A percentile compares a stretch with the other conserved stretches of the same genome.
These are phyloP conservation scores for Hafferia zeledoni DNA, from an alignment of 2,797 vertebrate genomes.

Conservation along the genomic window DNA sequence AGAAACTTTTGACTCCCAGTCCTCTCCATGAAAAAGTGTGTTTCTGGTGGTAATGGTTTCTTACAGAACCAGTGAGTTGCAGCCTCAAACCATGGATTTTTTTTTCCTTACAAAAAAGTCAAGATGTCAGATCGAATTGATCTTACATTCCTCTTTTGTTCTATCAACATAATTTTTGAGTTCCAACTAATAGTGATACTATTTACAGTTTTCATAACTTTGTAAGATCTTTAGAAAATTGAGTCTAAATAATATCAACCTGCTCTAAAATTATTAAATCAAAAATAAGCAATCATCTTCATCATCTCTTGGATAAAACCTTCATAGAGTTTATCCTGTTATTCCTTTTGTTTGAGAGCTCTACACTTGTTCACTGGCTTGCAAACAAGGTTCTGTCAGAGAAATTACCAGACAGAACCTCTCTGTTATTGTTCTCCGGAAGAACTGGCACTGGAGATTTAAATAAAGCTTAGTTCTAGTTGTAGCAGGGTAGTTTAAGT, in stretches of 20 bases:
- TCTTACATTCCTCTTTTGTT: not conserved
- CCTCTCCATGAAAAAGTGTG: not conserved
- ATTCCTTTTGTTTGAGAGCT: not conserved
- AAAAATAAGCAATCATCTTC: not conserved
- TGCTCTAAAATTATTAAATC: slow-evolving; percentile 17
- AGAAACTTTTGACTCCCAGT: not conserved
- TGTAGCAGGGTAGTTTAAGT: not conserved
- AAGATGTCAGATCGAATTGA: not conserved
- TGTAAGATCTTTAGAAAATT: not conserved
- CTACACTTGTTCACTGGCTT: not conserved
- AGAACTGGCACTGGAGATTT: slow-evolving; percentile 1
- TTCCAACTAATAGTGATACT: not conserved
- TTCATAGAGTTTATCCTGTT: not conserved
- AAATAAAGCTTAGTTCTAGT: slow-evolving; percentile 1
- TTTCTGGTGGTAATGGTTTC: not conserved
- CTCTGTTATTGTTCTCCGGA: not conserved
- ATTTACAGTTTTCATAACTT: not conserved
- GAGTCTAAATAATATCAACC: not conserved
- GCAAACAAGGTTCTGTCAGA: not conserved
- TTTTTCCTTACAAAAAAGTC: not conserved
- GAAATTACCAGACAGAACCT: not conserved
- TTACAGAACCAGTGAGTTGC: not conserved
- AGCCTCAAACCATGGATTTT: not conserved
- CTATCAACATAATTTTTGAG: not conserved
- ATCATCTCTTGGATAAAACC: not conserved